A percentile compares a stretch with the other conserved stretches of the same genome.
Evolutionary conservation across 2,888 invertebrate species (phyloP).

Genomic region (Parelbella ahira): DNA sequence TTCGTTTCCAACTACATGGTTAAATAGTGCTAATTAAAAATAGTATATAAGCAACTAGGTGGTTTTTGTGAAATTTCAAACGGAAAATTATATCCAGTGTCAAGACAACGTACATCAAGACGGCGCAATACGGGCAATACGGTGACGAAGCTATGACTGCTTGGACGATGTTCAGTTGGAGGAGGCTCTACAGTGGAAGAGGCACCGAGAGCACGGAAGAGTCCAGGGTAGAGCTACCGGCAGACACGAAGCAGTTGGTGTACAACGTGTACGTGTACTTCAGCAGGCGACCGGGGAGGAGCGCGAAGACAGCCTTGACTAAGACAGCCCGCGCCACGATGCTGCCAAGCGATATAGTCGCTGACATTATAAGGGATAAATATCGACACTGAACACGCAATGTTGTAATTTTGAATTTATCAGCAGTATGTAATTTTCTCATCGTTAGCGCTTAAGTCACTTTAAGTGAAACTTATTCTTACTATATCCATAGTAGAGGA

Average conservation of each 20-base stretch:
- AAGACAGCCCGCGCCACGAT: conserved; percentile 72
- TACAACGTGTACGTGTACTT: conserved; percentile 75
- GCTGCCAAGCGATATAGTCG: conserved; percentile 70
- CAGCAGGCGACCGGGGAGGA: conserved; percentile 63
- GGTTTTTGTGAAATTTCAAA: too few species aligned
- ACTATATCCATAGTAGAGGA: too few species aligned
- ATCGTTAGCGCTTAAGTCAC: too few species aligned
- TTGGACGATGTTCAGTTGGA: conserved; percentile 78
- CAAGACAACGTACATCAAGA: conserved; percentile 45
- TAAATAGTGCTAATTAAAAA: not conserved
- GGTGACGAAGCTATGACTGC: conserved; percentile 76
- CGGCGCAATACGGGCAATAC: conserved; percentile 77
- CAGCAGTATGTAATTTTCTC: too few species aligned
- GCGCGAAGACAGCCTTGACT: conserved; percentile 58
- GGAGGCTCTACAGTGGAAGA: conserved; percentile 63
- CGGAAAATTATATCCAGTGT: too few species aligned
- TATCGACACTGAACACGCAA: too few species aligned
- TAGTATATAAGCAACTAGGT: too few species aligned
- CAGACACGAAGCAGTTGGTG: conserved; percentile 69
- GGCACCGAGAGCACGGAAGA: conserved; percentile 55
- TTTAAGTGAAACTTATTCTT: too few species aligned
- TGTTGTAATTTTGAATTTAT: too few species aligned
- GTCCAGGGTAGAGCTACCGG: conserved; percentile 58
- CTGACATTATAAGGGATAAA: conserved; percentile 69
- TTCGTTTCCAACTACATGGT: too few species aligned